phyloP scores from a whole-genome alignment of 64 coral and sea anemone species.

The Dendronephthya gigantea region DNA sequence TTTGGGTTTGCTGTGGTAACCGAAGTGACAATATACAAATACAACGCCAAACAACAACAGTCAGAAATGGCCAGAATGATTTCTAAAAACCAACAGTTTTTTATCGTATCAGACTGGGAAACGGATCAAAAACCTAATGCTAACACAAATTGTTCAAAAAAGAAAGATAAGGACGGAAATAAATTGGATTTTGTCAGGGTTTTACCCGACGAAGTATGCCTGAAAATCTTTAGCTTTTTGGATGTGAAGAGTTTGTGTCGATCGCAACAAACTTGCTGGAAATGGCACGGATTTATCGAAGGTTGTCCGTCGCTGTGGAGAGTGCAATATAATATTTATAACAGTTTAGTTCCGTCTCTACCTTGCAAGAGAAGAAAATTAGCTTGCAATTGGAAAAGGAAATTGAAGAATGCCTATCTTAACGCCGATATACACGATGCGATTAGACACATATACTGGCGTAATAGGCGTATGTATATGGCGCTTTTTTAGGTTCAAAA shows the following conservation, averaged over 20 bases:
- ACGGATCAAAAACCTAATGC: background rate
- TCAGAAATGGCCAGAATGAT: background rate
- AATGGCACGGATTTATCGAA: conserved; percentile 54
- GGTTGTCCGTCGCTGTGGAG: conserved; percentile 59
- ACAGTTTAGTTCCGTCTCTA: background rate
- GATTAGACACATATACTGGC: no score
- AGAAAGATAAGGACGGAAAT: background rate
- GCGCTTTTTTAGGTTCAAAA: background rate
- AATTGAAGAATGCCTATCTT: conserved; percentile 53
- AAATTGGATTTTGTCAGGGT: conserved; percentile 29
- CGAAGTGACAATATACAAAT: no score
- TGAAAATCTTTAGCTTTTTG: conserved; percentile 48
- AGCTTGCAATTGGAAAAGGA: conserved; percentile 38
- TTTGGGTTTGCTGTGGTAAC: no score
- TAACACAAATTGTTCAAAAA: background rate
- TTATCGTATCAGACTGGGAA: background rate
- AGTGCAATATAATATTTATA: conserved; percentile 24
- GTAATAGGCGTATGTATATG: no score
- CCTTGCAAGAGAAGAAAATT: conserved; percentile 27
- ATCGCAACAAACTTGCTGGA: conserved; percentile 44
- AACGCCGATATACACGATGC: no score
- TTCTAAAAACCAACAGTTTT: background rate
- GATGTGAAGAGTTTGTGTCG: conserved; percentile 66
- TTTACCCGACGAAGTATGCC: conserved; percentile 55
- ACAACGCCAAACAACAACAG: background rate